A percentile compares a stretch with the other conserved stretches of the same genome.
Conservation (phyloP, 2,113 vertebrate species). For the Amblyornis subalaris region DNA sequence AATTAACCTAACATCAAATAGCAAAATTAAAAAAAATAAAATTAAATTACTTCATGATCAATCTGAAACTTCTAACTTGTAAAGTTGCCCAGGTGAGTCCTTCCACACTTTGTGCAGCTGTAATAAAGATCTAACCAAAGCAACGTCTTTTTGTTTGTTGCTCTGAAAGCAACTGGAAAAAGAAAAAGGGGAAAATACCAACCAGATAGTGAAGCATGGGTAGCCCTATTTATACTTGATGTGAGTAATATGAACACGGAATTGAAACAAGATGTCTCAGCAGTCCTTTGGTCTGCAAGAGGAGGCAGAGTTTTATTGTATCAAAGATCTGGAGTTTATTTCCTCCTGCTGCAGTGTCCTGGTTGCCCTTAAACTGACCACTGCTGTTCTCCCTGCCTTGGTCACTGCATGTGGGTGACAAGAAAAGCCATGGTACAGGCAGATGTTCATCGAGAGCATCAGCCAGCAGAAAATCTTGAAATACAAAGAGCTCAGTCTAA, state of each 20-base stretch:
- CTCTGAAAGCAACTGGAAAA: neutral
- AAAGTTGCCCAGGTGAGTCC: fast-evolving
- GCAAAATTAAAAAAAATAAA: neutral
- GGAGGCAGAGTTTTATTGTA: neutral
- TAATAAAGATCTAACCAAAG: neutral
- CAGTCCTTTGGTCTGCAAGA: fast-evolving
- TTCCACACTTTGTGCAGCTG: neutral
- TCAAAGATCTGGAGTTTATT: neutral
- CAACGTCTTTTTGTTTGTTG: neutral
- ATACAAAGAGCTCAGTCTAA: neutral
- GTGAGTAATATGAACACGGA: neutral
- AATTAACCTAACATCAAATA: neutral
- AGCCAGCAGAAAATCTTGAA: neutral
- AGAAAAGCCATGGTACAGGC: neutral
- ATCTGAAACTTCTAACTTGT: neutral
- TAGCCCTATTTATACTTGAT: neutral
- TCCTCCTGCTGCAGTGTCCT: fast-evolving
- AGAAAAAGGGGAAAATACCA: neutral
- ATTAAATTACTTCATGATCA: neutral
- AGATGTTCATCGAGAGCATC: neutral
- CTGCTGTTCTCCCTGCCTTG: neutral
- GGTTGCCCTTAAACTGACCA: neutral
- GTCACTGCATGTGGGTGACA: neutral
- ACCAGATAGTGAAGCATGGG: neutral
- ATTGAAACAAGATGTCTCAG: neutral